A percentile compares a stretch with the other conserved stretches of the same genome.
Evolutionary conservation across 2,113 vertebrate species (phyloP).

Genomic region (human (Homo sapiens)): DNA sequence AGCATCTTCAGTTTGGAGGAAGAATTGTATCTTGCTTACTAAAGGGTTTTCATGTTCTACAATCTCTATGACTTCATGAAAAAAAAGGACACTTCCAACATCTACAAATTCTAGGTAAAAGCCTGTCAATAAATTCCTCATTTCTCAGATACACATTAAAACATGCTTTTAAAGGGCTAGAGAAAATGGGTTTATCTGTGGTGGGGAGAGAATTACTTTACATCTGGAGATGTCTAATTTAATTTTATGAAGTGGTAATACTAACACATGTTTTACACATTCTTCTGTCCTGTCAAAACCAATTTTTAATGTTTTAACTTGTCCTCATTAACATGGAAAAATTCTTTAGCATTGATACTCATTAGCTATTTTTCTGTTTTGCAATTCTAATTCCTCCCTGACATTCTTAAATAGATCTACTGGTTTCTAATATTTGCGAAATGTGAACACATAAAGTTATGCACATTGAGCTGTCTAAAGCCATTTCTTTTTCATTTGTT

Average conservation of each 20-base stretch:
- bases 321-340: not conserved
- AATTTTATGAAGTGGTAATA: not conserved
- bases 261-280: not conserved
- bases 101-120: not conserved
- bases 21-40: not conserved
- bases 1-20: not conserved
- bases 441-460: conserved; percentile 40
- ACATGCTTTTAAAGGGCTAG: not conserved
- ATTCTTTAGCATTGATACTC: conserved; percentile 57
- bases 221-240: not conserved
- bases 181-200: not conserved
- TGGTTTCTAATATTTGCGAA: conserved; percentile 38
- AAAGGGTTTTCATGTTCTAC: not conserved
- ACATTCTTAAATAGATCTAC: conserved; percentile 65
- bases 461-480: conserved; percentile 52
- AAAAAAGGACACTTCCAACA: not conserved
- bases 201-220: not conserved
- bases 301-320: not conserved
- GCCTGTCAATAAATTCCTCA: not conserved
- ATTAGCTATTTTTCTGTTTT: conserved; percentile 56
- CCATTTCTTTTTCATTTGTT: conserved; percentile 54
- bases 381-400: conserved; percentile 67
- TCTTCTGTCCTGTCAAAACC: not conserved
- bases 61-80: not conserved
- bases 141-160: not conserved